Evolutionary conservation across 2,888 invertebrate species (phyloP), one percentile per base, ranked within the genome.

Genomic region (Argyra leucocephala): DNA sequence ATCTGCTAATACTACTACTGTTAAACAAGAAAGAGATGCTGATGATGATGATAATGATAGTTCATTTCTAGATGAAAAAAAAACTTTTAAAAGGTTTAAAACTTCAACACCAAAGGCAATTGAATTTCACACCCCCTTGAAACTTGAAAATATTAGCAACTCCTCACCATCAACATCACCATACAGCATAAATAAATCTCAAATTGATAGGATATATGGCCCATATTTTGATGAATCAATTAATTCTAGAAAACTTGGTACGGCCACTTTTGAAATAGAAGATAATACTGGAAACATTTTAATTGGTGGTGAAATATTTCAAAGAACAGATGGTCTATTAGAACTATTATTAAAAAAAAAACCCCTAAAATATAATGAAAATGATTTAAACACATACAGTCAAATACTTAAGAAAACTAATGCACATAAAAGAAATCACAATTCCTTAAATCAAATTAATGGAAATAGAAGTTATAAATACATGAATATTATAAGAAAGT

Each of bases 381-480:
- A 22, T 22, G 58, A 58, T 58, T 58, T 58, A 23, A 23, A 15
- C 10, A 3, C 12, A 58, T 58, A 58, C 10, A 9, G 22, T 10
- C 10, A 58, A 58, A 22, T 58, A 18, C n/a, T 58, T 18, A 23
- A 15, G 7, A 58, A 58, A 4, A 58, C 58, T 3, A 58, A 58
- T 58, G 22, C 58, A 58, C 58, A 58, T 58, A 58, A 10, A 23
- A 6, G 58, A 22, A 58, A 58, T 23, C 22, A 22, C n/a, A 23
- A 58, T 5, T n/a, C n/a, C n/a, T n/a, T n/a, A n/a, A n/a, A 58
- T 9, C 58, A 58, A 58, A 58, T 58, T 9, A 58, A 58, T 15
- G 58, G 58, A 22, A 58, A 58, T 22, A 58, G 10, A 58, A 22
- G 58, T 23, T 58, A 15, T 23, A 58, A 58, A 58, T 58, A 58